Conservation (phyloP, 1,140 invertebrate genomes). For the Dysdera silvatica region DNA sequence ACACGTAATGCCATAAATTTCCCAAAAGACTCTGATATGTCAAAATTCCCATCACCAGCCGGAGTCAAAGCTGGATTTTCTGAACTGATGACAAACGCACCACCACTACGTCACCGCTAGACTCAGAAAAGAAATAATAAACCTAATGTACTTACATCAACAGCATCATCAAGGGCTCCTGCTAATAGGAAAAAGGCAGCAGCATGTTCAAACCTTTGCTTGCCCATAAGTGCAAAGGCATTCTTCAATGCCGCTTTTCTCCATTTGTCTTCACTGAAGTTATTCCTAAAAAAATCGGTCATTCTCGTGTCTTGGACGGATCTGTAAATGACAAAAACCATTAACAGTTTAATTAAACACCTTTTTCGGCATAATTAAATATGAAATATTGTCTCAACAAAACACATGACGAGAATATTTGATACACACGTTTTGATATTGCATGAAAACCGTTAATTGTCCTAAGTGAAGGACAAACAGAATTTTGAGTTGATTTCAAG, state of each 20-base stretch:
- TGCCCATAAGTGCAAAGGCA: slow-evolving; percentile 89
- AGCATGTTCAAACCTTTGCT: slow-evolving; percentile 71
- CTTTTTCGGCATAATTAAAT: neutral
- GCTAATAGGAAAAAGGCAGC: slow-evolving; percentile 83
- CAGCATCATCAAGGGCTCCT: slow-evolving; percentile 84
- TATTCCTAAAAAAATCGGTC: slow-evolving; percentile 90
- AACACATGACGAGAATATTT: no score
- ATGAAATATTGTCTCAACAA: neutral
- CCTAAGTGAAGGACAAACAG: no score
- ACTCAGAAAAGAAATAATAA: no score
- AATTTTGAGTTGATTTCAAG: no score
- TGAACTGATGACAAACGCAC: no score
- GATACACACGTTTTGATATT: no score
- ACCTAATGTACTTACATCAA: slow-evolving; percentile 78
- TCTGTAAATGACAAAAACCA: slow-evolving; percentile 34
- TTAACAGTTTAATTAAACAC: neutral
- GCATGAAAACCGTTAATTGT: no score
- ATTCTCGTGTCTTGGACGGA: slow-evolving; percentile 77
- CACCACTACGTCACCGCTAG: no score
- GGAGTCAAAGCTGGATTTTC: no score
- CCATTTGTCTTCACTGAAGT: slow-evolving; percentile 89
- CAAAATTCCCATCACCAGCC: no score
- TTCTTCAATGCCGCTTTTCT: slow-evolving; percentile 95
- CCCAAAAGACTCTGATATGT: no score
- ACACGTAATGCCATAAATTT: no score